Evolutionary conservation across 1,140 invertebrate species (phyloP).

Genomic region (Geopemphigus sp.): DNA sequence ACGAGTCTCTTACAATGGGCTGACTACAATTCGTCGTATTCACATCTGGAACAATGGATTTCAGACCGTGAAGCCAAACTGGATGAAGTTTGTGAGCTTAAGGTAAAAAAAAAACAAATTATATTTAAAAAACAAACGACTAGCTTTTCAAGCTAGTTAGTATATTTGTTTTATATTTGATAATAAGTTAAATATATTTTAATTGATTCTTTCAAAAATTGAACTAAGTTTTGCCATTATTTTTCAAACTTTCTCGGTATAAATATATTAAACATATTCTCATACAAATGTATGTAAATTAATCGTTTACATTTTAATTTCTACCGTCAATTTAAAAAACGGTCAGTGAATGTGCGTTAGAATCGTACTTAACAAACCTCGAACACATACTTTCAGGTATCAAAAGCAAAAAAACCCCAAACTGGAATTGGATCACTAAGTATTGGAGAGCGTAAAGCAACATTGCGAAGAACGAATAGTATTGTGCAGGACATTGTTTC

Average conservation of each 20-base stretch:
- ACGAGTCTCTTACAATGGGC: conserved; percentile 90
- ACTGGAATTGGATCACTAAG: conserved; percentile 73
- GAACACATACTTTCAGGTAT: conserved; percentile 55
- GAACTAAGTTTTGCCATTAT: neutral
- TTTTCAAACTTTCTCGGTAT: no score
- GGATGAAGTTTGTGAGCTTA: conserved; percentile 87
- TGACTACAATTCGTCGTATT: conserved; percentile 89
- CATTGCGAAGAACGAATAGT: conserved; percentile 84
- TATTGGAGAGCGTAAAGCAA: conserved; percentile 81
- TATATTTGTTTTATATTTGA: no score
- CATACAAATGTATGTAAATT: no score
- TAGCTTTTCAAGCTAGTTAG: no score
- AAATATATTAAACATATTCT: no score
- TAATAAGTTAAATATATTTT: neutral
- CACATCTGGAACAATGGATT: conserved; percentile 92
- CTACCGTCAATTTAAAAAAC: no score
- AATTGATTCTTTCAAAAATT: neutral
- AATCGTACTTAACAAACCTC: no score
- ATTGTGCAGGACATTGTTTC: conserved; percentile 93
- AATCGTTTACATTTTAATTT: no score
- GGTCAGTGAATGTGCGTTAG: no score
- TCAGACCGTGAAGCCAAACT: conserved; percentile 88
- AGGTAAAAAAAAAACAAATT: conserved; percentile 57
- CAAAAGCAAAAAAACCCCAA: conserved; percentile 69
- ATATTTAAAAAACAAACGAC: no score